Evolutionary conservation across 2,888 invertebrate genomes (phyloP), one percentile per base, ranked within the genome.

Genomic region (Athalia rosae): DNA sequence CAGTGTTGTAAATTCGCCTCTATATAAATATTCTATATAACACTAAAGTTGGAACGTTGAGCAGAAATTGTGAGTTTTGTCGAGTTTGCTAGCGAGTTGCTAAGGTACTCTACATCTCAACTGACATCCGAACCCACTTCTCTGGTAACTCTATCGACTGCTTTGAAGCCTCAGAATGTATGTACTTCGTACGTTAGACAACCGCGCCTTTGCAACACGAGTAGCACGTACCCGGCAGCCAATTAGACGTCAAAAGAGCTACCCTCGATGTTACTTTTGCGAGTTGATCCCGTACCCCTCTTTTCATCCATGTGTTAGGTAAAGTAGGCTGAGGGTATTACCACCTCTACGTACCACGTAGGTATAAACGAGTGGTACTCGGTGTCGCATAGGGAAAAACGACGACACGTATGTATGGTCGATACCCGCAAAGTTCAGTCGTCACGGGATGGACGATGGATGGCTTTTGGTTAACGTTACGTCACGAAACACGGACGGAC

Each of bases 201-300:
- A 45, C 45, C 56, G n/a, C 28, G 58, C 71, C 58, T 71, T 71
- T 71, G 71, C 43, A 58, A 71, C 71, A 5, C 56, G 71, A 71
- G 71, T 58, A 71, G 8, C 71, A 58, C 67, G 28, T 28, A 28
- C 58, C 2, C 58, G 45, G 58, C 50, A 71, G 58, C 71, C 71
- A 71, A 71, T 71, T 71, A 71, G 71, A 71, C 45, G 71, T 56
- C 71, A 71, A 71, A 71, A 58, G 71, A 71, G 15, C 71, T 13
- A 58, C 13, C 56, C 45, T 4, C 56, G 5, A 58, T 71, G 45
- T 58, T 71, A 71, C 43, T 71, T 71, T 58, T 71, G 45, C 71
- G 45, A 58, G 56, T 58, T 58, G 45, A 71, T 71, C 43, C 58
- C 58, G 13, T 28, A 4, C 50, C 43, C 58, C 58, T n/a, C 53